Base-by-base conservation (phyloP, 2,113 vertebrate species). In the Hydrolagus affinis region DNA sequence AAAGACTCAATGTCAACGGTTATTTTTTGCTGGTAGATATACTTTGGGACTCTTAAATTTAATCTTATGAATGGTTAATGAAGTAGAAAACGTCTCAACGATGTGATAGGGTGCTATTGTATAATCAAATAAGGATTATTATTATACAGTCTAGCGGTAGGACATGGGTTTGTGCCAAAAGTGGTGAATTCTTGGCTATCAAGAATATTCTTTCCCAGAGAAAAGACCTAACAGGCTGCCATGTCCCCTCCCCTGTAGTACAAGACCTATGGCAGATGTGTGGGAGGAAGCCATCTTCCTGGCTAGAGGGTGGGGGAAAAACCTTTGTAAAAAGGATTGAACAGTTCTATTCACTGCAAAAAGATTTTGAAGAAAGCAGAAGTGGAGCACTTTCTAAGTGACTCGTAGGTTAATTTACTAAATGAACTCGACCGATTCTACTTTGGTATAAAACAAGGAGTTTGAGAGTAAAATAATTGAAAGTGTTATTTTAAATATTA, bases 361-460 rank as follows among this genome's bases (percentile, higher is more conserved):
- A 56, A 0, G 44, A 25, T 64, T 78, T 66, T 64, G 8, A 66
- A 83, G 1, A 44, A 64, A 28, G 15, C 60, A 32, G 57, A 23
- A 78, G 15, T 78, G 23, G 23, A 78, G 64, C 77, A 83, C 25
- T 71, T 80, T 80, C 17, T 60, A 8, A 25, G 12, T 83, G 60
- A 62, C 62, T 11, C 25, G 66, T 69, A 69, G 66, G 15, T 69
- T 69, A 25, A 66, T 64, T 64, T 57, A 56, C 19, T 21, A 64
- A 80, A 15, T 78, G n/a, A 78, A 66, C 30, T 15, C 30, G 59
- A 62, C 28, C 7, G 11, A 21, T 83, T 83, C 12, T 66, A 83
- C 21, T 83, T 83, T 23, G 25, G 8, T 15, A 12, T 83, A 28
- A 66, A 83, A 83, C 23, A 8, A 62, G 25, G 57, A 44, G 44